A percentile compares a stretch with the other conserved stretches of the same genome.
These are phyloP conservation scores for Heterotilapia buettikoferi DNA, from an alignment of 2,113 vertebrate genomes.

Conservation along the genomic window DNA sequence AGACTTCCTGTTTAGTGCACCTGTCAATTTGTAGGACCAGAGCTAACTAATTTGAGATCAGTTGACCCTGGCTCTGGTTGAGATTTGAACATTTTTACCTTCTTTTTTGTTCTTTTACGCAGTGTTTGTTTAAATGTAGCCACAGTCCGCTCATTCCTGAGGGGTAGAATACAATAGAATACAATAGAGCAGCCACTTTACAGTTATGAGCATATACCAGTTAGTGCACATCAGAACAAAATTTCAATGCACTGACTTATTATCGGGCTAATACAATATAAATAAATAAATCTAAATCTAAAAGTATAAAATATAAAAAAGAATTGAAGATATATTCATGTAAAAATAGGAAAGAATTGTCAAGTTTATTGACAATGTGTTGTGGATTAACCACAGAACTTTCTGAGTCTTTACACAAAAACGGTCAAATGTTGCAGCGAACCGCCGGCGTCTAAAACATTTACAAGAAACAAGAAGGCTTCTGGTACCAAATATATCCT, in stretches of 20 bases:
- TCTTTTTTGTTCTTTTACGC: background rate
- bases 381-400: background rate
- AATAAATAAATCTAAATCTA: background rate
- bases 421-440: background rate
- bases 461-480: background rate
- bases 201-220: background rate
- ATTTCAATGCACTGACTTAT: background rate
- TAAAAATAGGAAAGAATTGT: background rate
- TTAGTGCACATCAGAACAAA: background rate
- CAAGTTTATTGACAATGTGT: background rate
- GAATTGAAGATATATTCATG: background rate
- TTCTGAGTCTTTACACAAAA: background rate
- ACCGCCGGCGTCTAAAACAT: background rate
- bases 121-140: background rate
- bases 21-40: background rate
- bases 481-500: background rate
- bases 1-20: background rate
- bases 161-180: background rate
- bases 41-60: background rate
- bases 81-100: background rate
- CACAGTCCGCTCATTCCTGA: fast-evolving
- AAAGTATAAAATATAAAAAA: background rate
- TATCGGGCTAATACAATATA: background rate
- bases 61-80: background rate
- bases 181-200: fast-evolving